phyloP scores from a whole-genome alignment of 2,113 vertebrate species.

The Catharus minimus region DNA sequence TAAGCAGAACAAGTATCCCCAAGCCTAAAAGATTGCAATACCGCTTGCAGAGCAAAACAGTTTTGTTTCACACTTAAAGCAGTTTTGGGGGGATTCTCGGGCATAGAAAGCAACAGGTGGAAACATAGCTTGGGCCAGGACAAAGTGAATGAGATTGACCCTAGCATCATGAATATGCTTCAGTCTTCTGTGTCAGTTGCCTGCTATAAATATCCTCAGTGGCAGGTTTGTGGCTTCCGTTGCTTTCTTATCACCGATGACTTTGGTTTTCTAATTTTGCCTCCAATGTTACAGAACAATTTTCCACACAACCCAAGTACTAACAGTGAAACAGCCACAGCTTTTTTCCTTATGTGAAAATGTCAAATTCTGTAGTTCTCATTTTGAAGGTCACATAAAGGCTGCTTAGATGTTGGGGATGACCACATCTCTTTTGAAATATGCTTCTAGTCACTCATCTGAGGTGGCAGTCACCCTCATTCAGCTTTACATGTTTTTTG shows the following conservation, averaged over 20 bases:
- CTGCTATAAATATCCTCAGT: background rate
- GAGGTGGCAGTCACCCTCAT: background rate
- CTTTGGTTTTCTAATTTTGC: background rate
- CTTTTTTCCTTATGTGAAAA: background rate
- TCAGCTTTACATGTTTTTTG: background rate
- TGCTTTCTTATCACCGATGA: background rate
- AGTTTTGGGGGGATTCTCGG: background rate
- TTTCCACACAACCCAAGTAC: background rate
- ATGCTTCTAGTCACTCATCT: background rate
- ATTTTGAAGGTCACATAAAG: background rate
- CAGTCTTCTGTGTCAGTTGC: background rate
- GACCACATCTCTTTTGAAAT: background rate
- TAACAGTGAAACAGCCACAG: background rate
- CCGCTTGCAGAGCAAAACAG: background rate
- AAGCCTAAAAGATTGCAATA: background rate
- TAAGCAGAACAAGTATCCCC: background rate
- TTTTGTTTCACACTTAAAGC: background rate
- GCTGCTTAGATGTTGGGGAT: background rate
- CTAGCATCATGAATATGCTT: background rate
- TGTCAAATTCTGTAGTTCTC: background rate
- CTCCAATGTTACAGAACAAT: background rate
- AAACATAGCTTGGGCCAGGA: background rate
- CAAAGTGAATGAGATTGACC: conserved; percentile 10
- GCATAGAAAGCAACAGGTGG: background rate
- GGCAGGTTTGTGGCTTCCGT: background rate